These are phyloP conservation scores for Apamea epomidion DNA, from an alignment of 2,888 invertebrate genomes.

Conservation along the genomic window DNA sequence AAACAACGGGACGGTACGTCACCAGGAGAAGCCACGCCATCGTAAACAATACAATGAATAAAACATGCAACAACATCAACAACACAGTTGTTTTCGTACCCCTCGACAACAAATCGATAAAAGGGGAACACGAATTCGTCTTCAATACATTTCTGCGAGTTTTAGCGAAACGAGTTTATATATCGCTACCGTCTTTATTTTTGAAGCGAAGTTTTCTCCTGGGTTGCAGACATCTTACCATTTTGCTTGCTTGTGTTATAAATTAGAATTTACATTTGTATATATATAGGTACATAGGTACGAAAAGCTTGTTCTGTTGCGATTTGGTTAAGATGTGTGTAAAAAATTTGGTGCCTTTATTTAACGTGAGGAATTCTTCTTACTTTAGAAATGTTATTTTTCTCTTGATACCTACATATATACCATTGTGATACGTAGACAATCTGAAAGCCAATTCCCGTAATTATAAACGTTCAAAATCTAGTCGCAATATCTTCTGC, in stretches of 20 bases:
- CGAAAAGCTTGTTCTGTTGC: background rate
- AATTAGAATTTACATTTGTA: background rate
- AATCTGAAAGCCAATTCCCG: no score
- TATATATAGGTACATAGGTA: background rate
- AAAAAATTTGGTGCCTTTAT: background rate
- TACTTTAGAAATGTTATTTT: background rate
- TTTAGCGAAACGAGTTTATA: conserved; percentile 9
- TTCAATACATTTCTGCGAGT: conserved; percentile 22
- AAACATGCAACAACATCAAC: conserved; percentile 51
- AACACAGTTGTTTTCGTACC: conserved; percentile 31
- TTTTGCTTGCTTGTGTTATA: conserved; percentile 6
- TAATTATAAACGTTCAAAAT: no score
- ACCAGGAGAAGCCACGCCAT: conserved; percentile 1
- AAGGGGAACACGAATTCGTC: conserved; percentile 9
- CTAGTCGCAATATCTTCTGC: no score
- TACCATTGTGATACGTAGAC: no score
- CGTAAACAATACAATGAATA: conserved; percentile 55
- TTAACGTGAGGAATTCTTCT: background rate
- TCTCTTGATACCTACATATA: background rate
- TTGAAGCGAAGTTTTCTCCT: conserved; percentile 1
- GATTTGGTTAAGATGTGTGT: background rate
- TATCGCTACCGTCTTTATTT: conserved; percentile 32
- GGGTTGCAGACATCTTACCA: background rate
- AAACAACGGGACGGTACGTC: conserved; percentile 4
- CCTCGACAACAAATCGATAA: conserved; percentile 42